Evolutionary conservation across 2,113 vertebrate species (phyloP).

Genomic region (Nothoprocta pentlandii): DNA sequence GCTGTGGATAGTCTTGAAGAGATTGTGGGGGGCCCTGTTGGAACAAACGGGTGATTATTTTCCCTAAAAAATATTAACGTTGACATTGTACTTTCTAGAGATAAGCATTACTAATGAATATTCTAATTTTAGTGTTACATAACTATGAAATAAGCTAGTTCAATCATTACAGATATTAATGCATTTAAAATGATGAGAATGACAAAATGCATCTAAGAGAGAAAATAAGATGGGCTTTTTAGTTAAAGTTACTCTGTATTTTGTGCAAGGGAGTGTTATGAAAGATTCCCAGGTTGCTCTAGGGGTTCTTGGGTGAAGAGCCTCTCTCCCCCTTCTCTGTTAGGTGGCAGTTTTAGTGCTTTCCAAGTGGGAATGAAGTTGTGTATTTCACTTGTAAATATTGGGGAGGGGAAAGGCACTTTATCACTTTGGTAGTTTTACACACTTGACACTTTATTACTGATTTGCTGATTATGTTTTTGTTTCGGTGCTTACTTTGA

Average conservation of each 20-base stretch:
- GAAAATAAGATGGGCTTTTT: neutral
- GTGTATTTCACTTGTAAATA: neutral
- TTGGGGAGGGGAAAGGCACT: neutral
- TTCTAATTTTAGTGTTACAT: neutral
- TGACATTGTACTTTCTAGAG: neutral
- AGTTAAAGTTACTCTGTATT: neutral
- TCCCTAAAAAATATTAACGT: neutral
- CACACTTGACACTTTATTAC: accelerated
- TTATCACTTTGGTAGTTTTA: neutral
- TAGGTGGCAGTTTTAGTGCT: neutral
- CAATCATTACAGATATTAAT: accelerated
- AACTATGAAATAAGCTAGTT: neutral
- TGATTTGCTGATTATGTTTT: neutral
- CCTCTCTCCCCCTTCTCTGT: neutral
- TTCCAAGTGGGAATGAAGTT: neutral
- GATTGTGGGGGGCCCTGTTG: neutral
- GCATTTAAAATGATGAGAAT: neutral
- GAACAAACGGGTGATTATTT: neutral
- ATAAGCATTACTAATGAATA: neutral
- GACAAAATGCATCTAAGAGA: neutral
- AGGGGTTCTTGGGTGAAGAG: neutral
- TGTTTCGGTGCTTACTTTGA: accelerated
- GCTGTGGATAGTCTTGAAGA: neutral
- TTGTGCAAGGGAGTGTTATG: neutral
- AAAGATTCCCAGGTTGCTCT: no score